phyloP scores from a whole-genome alignment of 92 coral and sea anemone species.

The Zoanthus solanderi region DNA sequence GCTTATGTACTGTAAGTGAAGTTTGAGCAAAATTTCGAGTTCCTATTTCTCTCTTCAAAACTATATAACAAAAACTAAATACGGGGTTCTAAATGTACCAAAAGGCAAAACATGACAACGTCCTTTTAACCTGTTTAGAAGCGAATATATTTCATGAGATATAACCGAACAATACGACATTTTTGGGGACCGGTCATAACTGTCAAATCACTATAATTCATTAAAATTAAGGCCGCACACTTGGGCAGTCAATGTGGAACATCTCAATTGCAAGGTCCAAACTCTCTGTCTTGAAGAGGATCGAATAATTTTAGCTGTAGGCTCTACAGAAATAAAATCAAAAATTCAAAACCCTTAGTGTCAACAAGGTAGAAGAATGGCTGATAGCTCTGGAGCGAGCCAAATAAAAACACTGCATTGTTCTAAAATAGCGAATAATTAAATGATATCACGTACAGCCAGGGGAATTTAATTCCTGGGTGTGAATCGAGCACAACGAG shows the following conservation, averaged over 20 bases:
- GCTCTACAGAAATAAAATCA: background rate
- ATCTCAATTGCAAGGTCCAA: background rate
- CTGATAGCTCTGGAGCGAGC: background rate
- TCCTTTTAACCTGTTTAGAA: background rate
- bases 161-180: background rate
- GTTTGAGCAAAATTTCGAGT: background rate
- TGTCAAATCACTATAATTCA: too few relatives aligned
- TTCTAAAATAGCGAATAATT: slow-evolving; percentile 25
- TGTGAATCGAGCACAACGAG: background rate
- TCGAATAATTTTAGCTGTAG: background rate
- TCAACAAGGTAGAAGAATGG: background rate
- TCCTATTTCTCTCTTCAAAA: background rate
- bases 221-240: too few relatives aligned
- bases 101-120: background rate
- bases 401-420: slow-evolving; percentile 43
- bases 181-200: too few relatives aligned
- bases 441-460: background rate
- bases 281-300: too few relatives aligned
- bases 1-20: background rate
- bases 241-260: background rate
- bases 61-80: too few relatives aligned
- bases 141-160: background rate
- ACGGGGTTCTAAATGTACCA: too few relatives aligned
- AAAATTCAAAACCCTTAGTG: background rate
- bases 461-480: slow-evolving; percentile 3